Conservation (phyloP, 1,140 invertebrate genomes). For the Halictus rubicundus region DNA sequence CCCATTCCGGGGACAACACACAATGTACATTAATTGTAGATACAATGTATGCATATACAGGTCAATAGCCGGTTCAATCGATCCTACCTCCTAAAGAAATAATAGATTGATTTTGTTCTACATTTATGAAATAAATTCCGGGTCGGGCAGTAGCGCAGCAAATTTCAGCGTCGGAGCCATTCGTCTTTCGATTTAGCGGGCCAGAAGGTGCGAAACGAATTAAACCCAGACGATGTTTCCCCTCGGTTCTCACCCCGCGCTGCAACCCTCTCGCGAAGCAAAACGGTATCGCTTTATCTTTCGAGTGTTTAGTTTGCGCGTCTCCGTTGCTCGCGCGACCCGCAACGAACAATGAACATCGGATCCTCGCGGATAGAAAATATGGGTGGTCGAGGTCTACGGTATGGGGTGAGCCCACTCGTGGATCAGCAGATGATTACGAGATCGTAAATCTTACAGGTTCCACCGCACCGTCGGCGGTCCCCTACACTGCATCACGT, state of each 20-base stretch:
- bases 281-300: slow-evolving; percentile 19
- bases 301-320: slow-evolving; percentile 10
- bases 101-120: too few species aligned
- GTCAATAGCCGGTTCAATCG: too few species aligned
- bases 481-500: slow-evolving; percentile 59
- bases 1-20: too few species aligned
- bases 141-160: slow-evolving; percentile 23
- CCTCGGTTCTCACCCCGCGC: slow-evolving; percentile 9
- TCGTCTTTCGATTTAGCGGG: slow-evolving; percentile 62
- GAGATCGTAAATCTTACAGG: slow-evolving; percentile 66
- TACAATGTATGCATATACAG: too few species aligned
- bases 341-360: slow-evolving; percentile 63
- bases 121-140: too few species aligned
- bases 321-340: slow-evolving; percentile 14
- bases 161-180: slow-evolving; percentile 56
- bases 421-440: slow-evolving; percentile 71
- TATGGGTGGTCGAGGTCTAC: slow-evolving; percentile 47
- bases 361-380: slow-evolving; percentile 67
- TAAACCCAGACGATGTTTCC: slow-evolving; percentile 57
- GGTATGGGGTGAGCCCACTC: slow-evolving; percentile 29
- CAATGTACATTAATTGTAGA: too few species aligned
- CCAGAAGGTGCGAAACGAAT: slow-evolving; percentile 70
- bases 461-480: slow-evolving; percentile 52
- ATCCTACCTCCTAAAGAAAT: too few species aligned
- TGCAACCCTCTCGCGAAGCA: background rate